Percentiles rank a stretch among this genome's conserved stretches.
These are phyloP conservation scores for Dicyrtoma fusca DNA, from an alignment of 2,888 invertebrate species.

Conservation along the genomic window DNA sequence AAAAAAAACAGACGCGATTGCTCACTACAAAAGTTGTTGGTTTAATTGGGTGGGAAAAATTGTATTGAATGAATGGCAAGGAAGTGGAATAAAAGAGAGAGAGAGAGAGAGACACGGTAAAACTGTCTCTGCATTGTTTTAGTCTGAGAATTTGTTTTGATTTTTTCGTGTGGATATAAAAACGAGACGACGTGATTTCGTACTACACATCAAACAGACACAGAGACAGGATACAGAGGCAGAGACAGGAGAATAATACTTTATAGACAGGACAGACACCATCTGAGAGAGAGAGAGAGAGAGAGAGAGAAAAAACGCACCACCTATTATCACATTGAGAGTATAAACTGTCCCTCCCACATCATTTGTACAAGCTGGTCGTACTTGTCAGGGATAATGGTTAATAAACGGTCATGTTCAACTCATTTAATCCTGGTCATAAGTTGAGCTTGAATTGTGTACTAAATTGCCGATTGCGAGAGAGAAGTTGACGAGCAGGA, in stretches of 20 bases:
- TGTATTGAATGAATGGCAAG: too few relatives aligned
- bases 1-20: too few relatives aligned
- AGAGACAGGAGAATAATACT: neutral
- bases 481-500: constrained; percentile 20
- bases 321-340: neutral
- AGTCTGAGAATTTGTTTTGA: too few relatives aligned
- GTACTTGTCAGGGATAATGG: constrained; percentile 11
- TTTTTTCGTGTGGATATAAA: too few relatives aligned
- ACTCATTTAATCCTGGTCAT: constrained; percentile 20
- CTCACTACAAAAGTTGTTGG: too few relatives aligned
- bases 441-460: neutral
- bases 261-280: neutral
- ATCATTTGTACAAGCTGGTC: neutral
- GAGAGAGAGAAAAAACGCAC: neutral
- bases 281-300: neutral
- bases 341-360: constrained; percentile 2
- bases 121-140: too few relatives aligned
- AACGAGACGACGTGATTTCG: too few relatives aligned
- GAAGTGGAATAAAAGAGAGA: too few relatives aligned
- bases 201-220: constrained; percentile 2
- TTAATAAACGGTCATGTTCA: constrained; percentile 21
- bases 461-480: constrained; percentile 1
- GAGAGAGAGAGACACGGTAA: too few relatives aligned
- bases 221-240: neutral
- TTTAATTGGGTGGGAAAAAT: too few relatives aligned